These are phyloP conservation scores for Odontothrips loti DNA, from an alignment of 2,888 invertebrate genomes.

Conservation along the genomic window DNA sequence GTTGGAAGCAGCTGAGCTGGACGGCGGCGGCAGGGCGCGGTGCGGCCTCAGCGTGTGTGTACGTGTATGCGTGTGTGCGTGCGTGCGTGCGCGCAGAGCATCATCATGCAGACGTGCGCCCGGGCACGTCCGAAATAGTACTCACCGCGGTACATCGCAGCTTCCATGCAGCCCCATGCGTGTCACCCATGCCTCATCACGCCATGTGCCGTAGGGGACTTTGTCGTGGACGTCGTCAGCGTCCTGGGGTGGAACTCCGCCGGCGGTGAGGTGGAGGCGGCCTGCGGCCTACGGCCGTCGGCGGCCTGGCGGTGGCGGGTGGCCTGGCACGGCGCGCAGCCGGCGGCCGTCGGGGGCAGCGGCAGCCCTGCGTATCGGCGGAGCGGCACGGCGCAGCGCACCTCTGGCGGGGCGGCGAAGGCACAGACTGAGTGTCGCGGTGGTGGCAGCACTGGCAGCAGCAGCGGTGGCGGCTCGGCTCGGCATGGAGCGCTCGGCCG, in stretches of 20 bases:
- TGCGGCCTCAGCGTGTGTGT: too few species aligned
- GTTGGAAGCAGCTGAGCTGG: background rate
- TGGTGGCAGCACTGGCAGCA: background rate
- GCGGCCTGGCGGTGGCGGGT: background rate
- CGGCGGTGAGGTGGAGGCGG: too few species aligned
- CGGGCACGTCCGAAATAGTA: background rate
- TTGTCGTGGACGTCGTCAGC: too few species aligned
- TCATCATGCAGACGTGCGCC: background rate
- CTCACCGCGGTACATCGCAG: conserved; percentile 15
- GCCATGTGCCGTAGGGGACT: background rate
- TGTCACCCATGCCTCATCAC: background rate
- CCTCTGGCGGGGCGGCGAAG: conserved; percentile 12
- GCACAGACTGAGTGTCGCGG: conserved; percentile 16
- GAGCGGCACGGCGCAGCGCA: background rate
- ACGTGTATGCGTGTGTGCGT: too few species aligned
- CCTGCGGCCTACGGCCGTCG: background rate
- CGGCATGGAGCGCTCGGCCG: background rate
- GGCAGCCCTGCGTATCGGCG: background rate
- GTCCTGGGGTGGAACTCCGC: too few species aligned
- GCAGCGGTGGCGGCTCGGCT: background rate
- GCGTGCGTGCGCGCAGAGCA: background rate
- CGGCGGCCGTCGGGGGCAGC: background rate
- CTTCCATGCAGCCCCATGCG: background rate
- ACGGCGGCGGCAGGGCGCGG: background rate
- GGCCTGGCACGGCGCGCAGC: background rate